Evolutionary conservation across 2,113 vertebrate species (phyloP).

Genomic region (Xenotilapia leptura): DNA sequence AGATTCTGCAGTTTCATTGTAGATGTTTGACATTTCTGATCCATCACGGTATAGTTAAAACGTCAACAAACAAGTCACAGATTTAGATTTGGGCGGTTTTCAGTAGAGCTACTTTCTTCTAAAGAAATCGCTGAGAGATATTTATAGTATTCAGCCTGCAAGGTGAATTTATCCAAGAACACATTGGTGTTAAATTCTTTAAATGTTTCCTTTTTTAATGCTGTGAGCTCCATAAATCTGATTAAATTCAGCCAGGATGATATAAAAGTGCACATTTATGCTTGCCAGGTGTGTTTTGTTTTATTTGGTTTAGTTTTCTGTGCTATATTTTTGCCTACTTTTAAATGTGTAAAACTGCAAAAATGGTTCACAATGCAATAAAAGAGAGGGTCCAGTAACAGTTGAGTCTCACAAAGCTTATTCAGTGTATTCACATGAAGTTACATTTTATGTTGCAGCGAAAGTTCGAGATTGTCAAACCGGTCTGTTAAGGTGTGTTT

Average conservation of each 20-base stretch:
- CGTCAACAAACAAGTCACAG: neutral
- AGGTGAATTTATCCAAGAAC: neutral
- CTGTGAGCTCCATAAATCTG: neutral
- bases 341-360: neutral
- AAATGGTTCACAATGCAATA: neutral
- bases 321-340: neutral
- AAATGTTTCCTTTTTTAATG: neutral
- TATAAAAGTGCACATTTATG: neutral
- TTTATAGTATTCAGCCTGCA: neutral
- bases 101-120: neutral
- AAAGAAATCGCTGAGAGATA: neutral
- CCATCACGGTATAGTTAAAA: neutral
- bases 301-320: neutral
- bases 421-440: neutral
- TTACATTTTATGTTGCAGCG: too few species aligned
- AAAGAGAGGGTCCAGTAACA: neutral
- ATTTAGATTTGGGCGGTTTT: neutral
- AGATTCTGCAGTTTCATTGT: neutral
- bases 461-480: neutral
- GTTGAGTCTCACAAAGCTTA: neutral
- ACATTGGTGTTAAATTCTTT: neutral
- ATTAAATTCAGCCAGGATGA: neutral
- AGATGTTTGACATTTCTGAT: neutral
- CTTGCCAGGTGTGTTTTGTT: neutral
- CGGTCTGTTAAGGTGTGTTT: neutral